Evolutionary conservation across 1,140 invertebrate genomes (phyloP).

Genomic region (Rhagoletis zephyria): DNA sequence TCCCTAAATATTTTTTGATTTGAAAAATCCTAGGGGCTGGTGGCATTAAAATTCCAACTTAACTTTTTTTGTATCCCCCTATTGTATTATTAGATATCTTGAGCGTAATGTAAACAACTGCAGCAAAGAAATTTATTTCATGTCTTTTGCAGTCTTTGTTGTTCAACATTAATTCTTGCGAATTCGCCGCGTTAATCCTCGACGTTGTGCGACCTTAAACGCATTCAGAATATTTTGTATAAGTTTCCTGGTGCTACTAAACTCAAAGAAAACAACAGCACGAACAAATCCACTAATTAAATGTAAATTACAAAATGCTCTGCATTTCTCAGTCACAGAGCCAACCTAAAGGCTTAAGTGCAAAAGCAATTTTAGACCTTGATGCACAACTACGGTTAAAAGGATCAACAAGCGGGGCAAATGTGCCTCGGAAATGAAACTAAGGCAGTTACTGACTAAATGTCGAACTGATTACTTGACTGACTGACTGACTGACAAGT

Average conservation of each 20-base stretch:
- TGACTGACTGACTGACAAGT: background rate
- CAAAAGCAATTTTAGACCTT: slow-evolving; percentile 6
- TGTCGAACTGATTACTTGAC: slow-evolving; percentile 15
- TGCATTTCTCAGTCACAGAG: background rate
- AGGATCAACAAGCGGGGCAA: slow-evolving; percentile 10
- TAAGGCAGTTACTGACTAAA: slow-evolving; percentile 8
- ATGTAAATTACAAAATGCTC: slow-evolving; percentile 31
- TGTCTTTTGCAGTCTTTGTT: background rate
- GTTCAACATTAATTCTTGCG: background rate
- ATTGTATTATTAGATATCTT: too few relatives aligned
- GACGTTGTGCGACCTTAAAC: background rate
- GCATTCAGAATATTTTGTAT: background rate
- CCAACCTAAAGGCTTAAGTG: background rate
- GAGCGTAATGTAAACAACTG: background rate
- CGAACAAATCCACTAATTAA: slow-evolving; percentile 37
- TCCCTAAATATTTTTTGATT: too few relatives aligned
- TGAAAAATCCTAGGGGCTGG: too few relatives aligned
- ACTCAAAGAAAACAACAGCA: slow-evolving; percentile 5
- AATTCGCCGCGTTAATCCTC: slow-evolving; percentile 22
- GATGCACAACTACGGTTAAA: background rate
- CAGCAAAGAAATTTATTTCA: background rate
- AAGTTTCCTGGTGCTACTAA: background rate
- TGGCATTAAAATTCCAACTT: too few relatives aligned
- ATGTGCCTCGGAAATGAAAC: background rate
- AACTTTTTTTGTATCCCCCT: too few relatives aligned